Evolutionary conservation across 2,888 invertebrate species (phyloP).

Genomic region (Tenthredo notha): DNA sequence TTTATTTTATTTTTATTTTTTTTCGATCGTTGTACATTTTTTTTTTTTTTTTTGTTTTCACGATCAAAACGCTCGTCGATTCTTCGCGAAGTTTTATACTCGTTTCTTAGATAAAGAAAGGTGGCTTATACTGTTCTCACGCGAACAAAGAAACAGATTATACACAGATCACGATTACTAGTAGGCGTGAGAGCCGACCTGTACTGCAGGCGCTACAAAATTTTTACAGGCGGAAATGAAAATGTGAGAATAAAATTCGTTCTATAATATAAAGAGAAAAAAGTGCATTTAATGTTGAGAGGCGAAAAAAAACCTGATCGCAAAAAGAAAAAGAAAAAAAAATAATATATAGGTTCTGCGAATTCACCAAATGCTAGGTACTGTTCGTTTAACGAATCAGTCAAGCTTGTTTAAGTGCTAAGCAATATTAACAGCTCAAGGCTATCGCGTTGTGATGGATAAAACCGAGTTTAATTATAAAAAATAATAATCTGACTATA

Average conservation of each 20-base stretch:
- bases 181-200: conserved; percentile 22
- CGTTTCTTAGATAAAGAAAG: conserved; percentile 13
- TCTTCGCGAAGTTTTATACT: conserved; percentile 8
- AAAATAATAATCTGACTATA: not conserved
- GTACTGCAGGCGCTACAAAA: not conserved
- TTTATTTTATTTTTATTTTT: not conserved
- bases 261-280: not conserved
- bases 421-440: not conserved
- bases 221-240: conserved; percentile 32
- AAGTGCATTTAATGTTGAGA: not conserved
- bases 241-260: conserved; percentile 27
- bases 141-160: conserved; percentile 39
- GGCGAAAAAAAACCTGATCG: no score
- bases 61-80: not conserved
- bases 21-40: not conserved
- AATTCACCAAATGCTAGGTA: not conserved
- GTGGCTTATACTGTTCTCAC: conserved; percentile 45
- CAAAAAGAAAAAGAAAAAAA: not conserved
- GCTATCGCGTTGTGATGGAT: not conserved
- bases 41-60: not conserved
- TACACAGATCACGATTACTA: conserved; percentile 41
- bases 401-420: not conserved
- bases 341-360: not conserved
- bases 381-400: not conserved
- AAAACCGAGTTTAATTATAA: not conserved